These are phyloP conservation scores for Montipora sp. DNA, from an alignment of 64 coral and sea anemone species.

Conservation along the genomic window DNA sequence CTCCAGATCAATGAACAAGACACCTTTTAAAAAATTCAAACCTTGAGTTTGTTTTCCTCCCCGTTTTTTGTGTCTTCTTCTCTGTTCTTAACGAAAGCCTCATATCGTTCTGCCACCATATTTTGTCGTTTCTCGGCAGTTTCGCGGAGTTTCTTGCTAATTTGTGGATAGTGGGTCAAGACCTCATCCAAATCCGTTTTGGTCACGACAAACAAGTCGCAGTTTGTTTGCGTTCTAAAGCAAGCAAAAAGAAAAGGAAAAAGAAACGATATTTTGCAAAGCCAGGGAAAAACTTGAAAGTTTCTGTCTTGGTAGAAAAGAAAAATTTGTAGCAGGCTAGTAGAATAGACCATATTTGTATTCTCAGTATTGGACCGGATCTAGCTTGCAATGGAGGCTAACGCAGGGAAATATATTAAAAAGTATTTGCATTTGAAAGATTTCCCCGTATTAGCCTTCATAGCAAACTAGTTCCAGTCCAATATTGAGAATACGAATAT, in stretches of 20 bases:
- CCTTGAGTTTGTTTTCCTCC: conserved; percentile 71
- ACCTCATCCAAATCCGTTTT: conserved; percentile 89
- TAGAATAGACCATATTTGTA: no score
- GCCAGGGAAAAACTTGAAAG: no score
- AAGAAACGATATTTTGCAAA: background rate
- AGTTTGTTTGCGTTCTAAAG: conserved; percentile 76
- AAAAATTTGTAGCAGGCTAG: no score
- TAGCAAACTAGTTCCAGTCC: no score
- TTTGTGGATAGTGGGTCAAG: conserved; percentile 85
- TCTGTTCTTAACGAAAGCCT: conserved; percentile 81
- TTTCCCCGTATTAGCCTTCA: no score
- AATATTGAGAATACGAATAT: no score
- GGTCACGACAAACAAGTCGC: conserved; percentile 83
- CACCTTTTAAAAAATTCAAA: background rate
- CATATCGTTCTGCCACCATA: conserved; percentile 75
- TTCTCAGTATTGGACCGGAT: no score
- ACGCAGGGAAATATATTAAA: no score
- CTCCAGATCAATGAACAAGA: no score
- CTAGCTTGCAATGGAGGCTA: no score
- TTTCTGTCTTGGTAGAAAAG: no score
- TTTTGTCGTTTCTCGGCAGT: conserved; percentile 85
- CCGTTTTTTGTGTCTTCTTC: conserved; percentile 87
- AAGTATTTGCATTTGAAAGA: no score
- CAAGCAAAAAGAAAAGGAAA: background rate
- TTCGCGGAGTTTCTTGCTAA: conserved; percentile 80